phyloP scores from a whole-genome alignment of 2,888 invertebrate species.

The Acanthosepion esculentum region DNA sequence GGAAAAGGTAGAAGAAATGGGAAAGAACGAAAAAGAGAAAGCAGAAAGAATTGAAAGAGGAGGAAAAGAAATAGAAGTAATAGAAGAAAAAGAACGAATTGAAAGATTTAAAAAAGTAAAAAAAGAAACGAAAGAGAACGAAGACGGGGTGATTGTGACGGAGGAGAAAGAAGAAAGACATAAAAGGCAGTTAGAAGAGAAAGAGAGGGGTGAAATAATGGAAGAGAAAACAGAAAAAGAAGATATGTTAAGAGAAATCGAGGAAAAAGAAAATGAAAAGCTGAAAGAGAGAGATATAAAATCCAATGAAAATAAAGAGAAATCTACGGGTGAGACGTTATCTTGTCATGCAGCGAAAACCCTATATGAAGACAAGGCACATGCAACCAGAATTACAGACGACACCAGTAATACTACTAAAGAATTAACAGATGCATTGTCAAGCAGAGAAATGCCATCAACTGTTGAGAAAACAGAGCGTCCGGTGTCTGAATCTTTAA shows the following conservation, averaged over 20 bases:
- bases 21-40: neutral
- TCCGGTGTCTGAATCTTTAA: neutral
- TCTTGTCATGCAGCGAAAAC: neutral
- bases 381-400: neutral
- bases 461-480: neutral
- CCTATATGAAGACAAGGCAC: neutral
- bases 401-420: neutral
- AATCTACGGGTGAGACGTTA: neutral
- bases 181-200: neutral
- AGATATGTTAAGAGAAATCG: neutral
- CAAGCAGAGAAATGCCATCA: neutral
- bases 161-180: neutral
- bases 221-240: neutral
- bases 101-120: neutral
- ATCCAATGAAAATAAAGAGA: neutral
- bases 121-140: neutral
- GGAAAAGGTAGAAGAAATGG: neutral
- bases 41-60: neutral
- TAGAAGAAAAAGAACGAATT: no score
- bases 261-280: neutral
- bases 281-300: neutral
- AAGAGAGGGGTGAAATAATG: no score
- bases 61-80: neutral
- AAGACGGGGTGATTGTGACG: neutral
- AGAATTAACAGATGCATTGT: neutral